Percentiles rank a stretch among this genome's conserved stretches.
phyloP scores from a whole-genome alignment of 1,140 invertebrate genomes.

The Melitaea cinxia region DNA sequence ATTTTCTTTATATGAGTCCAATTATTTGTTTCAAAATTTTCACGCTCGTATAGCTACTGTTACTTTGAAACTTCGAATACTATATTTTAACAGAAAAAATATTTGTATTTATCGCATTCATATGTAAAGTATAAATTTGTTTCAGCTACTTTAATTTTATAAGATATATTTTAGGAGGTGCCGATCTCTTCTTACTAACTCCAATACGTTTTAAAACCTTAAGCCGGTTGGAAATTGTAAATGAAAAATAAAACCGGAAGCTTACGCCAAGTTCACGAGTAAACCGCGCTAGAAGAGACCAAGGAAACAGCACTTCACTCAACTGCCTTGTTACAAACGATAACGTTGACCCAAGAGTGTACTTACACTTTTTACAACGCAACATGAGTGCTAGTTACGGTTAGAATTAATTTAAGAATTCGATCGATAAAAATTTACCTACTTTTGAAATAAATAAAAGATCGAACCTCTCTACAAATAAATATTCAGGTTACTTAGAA shows the following conservation, averaged over 20 bases:
- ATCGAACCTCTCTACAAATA: too few relatives aligned
- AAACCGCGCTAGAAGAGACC: conserved; percentile 31
- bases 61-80: too few relatives aligned
- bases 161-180: conserved; percentile 9
- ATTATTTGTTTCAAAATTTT: too few relatives aligned
- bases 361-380: conserved; percentile 1
- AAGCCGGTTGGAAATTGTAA: conserved; percentile 53
- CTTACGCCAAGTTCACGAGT: conserved; percentile 43
- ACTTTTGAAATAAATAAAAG: too few relatives aligned
- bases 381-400: conserved; percentile 1
- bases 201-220: conserved; percentile 49
- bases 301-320: conserved; percentile 33
- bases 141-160: conserved; percentile 10
- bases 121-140: not conserved
- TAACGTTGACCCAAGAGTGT: conserved; percentile 40
- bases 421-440: not conserved
- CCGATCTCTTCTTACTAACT: conserved; percentile 55
- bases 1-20: too few relatives aligned
- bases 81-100: not conserved
- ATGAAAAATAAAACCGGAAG: conserved; percentile 65
- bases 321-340: conserved; percentile 47
- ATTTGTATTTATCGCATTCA: not conserved
- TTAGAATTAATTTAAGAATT: not conserved
- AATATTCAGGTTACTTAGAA: too few relatives aligned
- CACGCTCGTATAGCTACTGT: too few relatives aligned